Conservation (phyloP, 1,140 invertebrate genomes). For the Drosophila lowei region DNA sequence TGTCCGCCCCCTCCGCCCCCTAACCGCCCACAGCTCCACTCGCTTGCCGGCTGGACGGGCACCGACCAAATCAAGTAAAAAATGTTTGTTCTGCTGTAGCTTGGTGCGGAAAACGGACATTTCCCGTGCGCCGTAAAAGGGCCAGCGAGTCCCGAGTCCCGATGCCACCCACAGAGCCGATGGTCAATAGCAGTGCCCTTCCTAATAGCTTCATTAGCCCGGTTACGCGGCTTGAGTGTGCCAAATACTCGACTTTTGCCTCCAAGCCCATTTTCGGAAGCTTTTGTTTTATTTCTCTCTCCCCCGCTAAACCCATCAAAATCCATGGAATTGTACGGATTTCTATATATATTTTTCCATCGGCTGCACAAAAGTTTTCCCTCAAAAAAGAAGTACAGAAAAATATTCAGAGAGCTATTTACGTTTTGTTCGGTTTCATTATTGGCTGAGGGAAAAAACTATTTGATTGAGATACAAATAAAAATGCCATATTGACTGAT, state of each 20-base stretch:
- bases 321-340: conserved; percentile 6
- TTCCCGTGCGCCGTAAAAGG: conserved; percentile 47
- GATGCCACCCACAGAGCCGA: conserved; percentile 10
- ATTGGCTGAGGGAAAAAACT: conserved; percentile 17
- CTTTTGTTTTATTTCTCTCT: conserved; percentile 15
- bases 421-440: conserved; percentile 28
- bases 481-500: conserved; percentile 39
- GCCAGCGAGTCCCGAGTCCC: not conserved
- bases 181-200: conserved; percentile 58
- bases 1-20: not conserved
- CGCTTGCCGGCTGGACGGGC: no score
- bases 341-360: conserved; percentile 23
- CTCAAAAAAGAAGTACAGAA: conserved; percentile 13
- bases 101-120: conserved; percentile 61
- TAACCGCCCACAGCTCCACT: no score
- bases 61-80: conserved; percentile 64
- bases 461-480: conserved; percentile 27
- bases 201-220: conserved; percentile 73
- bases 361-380: conserved; percentile 27
- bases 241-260: conserved; percentile 33
- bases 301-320: conserved; percentile 8
- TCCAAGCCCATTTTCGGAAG: conserved; percentile 21
- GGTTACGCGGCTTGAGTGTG: conserved; percentile 21
- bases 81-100: conserved; percentile 40
- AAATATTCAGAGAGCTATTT: conserved; percentile 29